Evolutionary conservation across 92 coral and sea anemone species (phyloP).

Genomic region (Epizoanthus stellaris): DNA sequence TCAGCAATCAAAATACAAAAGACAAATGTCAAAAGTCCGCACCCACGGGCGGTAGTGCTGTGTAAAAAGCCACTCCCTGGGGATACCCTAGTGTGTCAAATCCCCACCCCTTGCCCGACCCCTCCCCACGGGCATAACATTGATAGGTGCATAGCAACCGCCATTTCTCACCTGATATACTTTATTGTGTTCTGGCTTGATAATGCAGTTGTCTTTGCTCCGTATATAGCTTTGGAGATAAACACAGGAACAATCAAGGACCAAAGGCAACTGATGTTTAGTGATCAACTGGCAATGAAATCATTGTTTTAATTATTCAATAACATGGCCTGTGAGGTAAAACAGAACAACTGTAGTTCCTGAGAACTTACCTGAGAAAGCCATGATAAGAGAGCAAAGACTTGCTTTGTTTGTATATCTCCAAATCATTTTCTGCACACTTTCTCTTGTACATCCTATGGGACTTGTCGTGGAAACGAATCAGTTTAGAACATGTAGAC

Average conservation of each 20-base stretch:
- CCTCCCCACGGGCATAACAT: too few species aligned
- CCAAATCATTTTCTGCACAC: slow-evolving; percentile 85
- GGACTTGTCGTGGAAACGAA: slow-evolving; percentile 79
- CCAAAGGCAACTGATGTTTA: too few species aligned
- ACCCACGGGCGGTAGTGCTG: too few species aligned
- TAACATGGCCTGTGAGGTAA: neutral
- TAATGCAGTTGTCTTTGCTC: slow-evolving; percentile 74
- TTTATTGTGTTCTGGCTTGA: slow-evolving; percentile 81
- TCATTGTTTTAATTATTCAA: neutral
- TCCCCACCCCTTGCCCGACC: too few species aligned
- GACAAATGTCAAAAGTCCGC: too few species aligned
- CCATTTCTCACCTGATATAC: slow-evolving; percentile 71
- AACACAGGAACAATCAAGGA: neutral
- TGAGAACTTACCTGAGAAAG: slow-evolving; percentile 68
- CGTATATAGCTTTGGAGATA: slow-evolving; percentile 67
- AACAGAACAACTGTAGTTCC: neutral
- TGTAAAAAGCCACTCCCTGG: too few species aligned
- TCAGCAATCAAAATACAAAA: too few species aligned
- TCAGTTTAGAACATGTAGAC: slow-evolving; percentile 75
- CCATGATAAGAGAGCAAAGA: slow-evolving; percentile 81
- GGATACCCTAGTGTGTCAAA: too few species aligned
- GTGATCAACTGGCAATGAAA: neutral
- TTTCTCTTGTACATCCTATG: slow-evolving; percentile 85
- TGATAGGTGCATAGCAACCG: too few species aligned
- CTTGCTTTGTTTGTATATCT: slow-evolving; percentile 74